These are phyloP conservation scores for Acanthiza pusilla DNA, from an alignment of 2,797 vertebrate species.

Conservation along the genomic window DNA sequence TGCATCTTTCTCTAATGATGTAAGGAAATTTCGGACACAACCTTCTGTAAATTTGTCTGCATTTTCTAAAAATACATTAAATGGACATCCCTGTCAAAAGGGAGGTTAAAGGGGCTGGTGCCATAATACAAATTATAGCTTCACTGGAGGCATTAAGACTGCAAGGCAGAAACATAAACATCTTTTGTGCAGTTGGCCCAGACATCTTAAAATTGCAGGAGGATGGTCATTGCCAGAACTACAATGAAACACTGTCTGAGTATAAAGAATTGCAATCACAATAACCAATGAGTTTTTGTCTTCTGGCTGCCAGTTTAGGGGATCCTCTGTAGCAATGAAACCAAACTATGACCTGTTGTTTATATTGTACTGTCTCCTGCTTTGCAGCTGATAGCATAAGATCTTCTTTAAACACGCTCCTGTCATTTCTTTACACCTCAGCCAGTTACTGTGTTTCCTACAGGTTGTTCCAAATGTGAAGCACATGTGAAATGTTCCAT, in stretches of 20 bases:
- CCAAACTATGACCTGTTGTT: background rate
- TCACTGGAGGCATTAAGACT: background rate
- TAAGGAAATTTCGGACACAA: background rate
- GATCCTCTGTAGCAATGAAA: background rate
- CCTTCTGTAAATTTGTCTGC: background rate
- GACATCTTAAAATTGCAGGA: background rate
- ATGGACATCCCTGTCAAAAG: background rate
- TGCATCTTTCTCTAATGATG: background rate
- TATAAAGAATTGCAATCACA: background rate
- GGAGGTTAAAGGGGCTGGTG: background rate
- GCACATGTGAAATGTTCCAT: background rate
- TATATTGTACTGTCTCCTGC: background rate
- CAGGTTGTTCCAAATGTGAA: background rate
- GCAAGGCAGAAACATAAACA: background rate
- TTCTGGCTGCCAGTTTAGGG: background rate
- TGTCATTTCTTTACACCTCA: background rate
- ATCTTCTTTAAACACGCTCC: background rate
- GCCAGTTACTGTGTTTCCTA: background rate
- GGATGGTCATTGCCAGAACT: background rate
- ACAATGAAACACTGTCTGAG: background rate
- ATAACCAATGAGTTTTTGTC: background rate
- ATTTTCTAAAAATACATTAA: conserved; percentile 27
- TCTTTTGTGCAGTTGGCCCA: background rate
- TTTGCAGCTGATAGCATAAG: background rate
- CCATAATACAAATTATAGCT: background rate